These are phyloP conservation scores for Phalacrocorax carbo DNA, from an alignment of 2,113 vertebrate species.

Conservation along the genomic window DNA sequence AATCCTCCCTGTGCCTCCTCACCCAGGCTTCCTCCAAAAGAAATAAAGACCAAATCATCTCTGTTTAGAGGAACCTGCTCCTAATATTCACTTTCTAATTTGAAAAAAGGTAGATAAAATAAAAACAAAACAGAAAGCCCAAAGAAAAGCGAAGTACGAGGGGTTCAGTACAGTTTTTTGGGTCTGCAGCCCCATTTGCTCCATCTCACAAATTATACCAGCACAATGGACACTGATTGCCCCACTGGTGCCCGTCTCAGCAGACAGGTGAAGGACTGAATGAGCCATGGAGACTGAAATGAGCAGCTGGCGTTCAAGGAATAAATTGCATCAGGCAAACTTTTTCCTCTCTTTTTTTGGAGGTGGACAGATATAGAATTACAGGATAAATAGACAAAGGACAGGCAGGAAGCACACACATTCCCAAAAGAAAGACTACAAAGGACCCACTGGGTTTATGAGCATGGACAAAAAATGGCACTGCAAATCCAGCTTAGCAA, in stretches of 20 bases:
- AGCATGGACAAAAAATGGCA: not conserved
- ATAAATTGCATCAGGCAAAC: not conserved
- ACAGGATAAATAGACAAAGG: not conserved
- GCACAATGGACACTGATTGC: not conserved
- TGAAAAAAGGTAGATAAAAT: not conserved
- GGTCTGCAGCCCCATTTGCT: not conserved
- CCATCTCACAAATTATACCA: not conserved
- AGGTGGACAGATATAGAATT: not conserved
- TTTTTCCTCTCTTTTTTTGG: not conserved
- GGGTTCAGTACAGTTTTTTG: not conserved
- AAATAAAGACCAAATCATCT: not conserved
- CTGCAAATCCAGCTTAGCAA: not conserved
- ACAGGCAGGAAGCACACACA: not conserved
- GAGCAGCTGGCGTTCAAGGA: not conserved
- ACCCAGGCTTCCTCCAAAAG: not conserved
- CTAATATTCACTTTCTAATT: not conserved
- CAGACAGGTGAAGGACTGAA: not conserved
- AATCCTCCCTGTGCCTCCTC: constrained; percentile 3
- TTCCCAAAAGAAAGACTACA: not conserved
- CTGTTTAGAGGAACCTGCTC: not conserved
- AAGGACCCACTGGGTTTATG: not conserved
- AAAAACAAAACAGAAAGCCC: not conserved
- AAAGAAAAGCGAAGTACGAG: not conserved
- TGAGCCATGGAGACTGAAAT: constrained; percentile 15
- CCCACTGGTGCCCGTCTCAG: not conserved